Percentiles rank a stretch among this genome's conserved stretches.
These are phyloP conservation scores for Vesta saturnalis DNA, from an alignment of 2,888 invertebrate species.

Conservation along the genomic window DNA sequence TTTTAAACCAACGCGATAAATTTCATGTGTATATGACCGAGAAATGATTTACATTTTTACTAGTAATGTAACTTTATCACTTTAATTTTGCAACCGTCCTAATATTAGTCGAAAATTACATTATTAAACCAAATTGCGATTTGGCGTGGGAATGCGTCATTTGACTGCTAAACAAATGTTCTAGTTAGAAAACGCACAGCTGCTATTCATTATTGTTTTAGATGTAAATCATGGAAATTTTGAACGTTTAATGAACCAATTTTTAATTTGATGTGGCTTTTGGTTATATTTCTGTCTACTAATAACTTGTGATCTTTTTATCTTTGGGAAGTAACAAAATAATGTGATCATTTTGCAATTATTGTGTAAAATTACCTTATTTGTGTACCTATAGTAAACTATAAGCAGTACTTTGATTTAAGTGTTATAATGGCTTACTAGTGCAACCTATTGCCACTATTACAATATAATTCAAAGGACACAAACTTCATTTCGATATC, in stretches of 20 bases:
- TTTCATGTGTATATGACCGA: constrained; percentile 13
- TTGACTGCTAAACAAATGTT: constrained; percentile 16
- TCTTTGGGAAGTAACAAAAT: too few species aligned
- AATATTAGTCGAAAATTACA: constrained; percentile 25
- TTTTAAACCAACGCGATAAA: constrained; percentile 18
- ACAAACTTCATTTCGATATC: too few species aligned
- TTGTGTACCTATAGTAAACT: too few species aligned
- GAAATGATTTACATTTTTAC: constrained; percentile 9
- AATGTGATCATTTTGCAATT: too few species aligned
- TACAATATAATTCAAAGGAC: too few species aligned
- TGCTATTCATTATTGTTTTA: background rate
- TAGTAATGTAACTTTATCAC: constrained; percentile 8
- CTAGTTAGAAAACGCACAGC: constrained; percentile 12
- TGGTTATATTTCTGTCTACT: too few species aligned
- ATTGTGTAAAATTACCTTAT: too few species aligned
- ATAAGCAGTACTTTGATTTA: too few species aligned
- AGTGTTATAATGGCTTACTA: too few species aligned
- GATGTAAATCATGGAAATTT: background rate
- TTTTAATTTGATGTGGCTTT: too few species aligned
- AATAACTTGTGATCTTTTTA: background rate
- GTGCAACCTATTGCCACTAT: too few species aligned
- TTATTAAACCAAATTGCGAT: constrained; percentile 16
- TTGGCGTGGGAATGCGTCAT: constrained; percentile 19
- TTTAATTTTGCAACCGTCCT: constrained; percentile 32
- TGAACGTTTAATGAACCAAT: background rate